These are phyloP conservation scores for Eucidaris tribuloides DNA, from an alignment of 35 echinoderm and acorn worm genomes.

Conservation along the genomic window DNA sequence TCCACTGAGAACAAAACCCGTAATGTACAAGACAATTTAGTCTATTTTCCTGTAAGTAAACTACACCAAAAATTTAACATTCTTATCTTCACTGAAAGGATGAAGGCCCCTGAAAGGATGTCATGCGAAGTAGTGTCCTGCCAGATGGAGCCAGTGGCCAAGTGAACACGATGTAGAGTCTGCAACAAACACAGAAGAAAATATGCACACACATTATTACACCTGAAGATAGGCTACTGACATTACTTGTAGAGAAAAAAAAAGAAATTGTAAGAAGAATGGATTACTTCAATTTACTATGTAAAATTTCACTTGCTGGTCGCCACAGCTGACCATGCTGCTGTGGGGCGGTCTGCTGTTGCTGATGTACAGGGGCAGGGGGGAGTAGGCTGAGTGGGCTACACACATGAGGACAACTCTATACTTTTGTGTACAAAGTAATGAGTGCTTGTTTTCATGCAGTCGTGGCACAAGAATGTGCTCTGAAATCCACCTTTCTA, in stretches of 20 bases:
- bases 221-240: neutral
- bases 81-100: too few species aligned
- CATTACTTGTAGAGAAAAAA: neutral
- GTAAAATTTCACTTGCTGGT: neutral
- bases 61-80: too few species aligned
- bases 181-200: constrained; percentile 16
- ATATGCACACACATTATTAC: too few species aligned
- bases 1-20: too few species aligned
- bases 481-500: too few species aligned
- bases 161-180: neutral
- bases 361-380: neutral
- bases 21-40: too few species aligned
- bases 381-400: too few species aligned
- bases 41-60: too few species aligned
- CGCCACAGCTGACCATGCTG: neutral
- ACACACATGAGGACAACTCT: too few species aligned
- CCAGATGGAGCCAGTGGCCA: neutral
- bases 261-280: neutral
- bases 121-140: neutral
- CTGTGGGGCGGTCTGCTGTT: neutral
- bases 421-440: too few species aligned
- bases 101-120: neutral
- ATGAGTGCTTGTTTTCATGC: too few species aligned
- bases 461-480: too few species aligned
- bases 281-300: neutral